These are phyloP conservation scores for Microdon myrmicae DNA, from an alignment of 2,888 invertebrate species.

Conservation along the genomic window DNA sequence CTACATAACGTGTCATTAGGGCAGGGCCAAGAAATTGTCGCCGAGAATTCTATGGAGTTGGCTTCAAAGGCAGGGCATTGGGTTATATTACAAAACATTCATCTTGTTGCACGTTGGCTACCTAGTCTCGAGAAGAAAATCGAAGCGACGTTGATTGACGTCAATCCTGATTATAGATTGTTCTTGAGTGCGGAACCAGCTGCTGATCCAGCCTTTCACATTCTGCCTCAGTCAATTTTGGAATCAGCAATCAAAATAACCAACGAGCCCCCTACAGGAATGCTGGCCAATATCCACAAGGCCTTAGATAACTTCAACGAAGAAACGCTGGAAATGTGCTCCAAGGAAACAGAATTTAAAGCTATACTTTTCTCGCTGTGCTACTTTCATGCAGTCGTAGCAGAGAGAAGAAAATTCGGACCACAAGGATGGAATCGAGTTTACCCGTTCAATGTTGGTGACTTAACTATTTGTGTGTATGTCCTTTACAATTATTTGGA, in stretches of 20 bases:
- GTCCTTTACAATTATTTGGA: slow-evolving; percentile 92
- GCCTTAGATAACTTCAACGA: slow-evolving; percentile 91
- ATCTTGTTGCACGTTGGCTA: slow-evolving; percentile 91
- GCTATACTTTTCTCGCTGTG: slow-evolving; percentile 87
- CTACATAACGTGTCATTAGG: slow-evolving; percentile 94
- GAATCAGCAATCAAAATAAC: slow-evolving; percentile 96
- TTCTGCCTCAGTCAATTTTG: slow-evolving; percentile 85
- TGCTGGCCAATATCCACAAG: slow-evolving; percentile 94
- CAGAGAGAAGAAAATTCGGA: slow-evolving; percentile 87
- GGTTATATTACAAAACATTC: slow-evolving; percentile 94
- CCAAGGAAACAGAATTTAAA: slow-evolving; percentile 93
- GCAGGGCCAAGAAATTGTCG: slow-evolving; percentile 93
- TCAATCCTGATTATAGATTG: slow-evolving; percentile 74
- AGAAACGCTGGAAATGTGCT: slow-evolving; percentile 91
- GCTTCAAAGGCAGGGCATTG: slow-evolving; percentile 85
- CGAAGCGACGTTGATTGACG: slow-evolving; percentile 80
- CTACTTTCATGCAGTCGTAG: slow-evolving; percentile 95
- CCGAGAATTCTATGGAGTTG: slow-evolving; percentile 85
- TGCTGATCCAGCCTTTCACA: slow-evolving; percentile 72
- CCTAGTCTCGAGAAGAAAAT: slow-evolving; percentile 88
- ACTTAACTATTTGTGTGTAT: slow-evolving; percentile 90
- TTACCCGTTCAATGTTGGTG: slow-evolving; percentile 85
- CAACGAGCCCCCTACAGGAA: slow-evolving; percentile 94
- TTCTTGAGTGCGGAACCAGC: slow-evolving; percentile 92
- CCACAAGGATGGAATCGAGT: slow-evolving; percentile 69